phyloP scores from a whole-genome alignment of 1,140 invertebrate species.

The Drosophila athabasca region DNA sequence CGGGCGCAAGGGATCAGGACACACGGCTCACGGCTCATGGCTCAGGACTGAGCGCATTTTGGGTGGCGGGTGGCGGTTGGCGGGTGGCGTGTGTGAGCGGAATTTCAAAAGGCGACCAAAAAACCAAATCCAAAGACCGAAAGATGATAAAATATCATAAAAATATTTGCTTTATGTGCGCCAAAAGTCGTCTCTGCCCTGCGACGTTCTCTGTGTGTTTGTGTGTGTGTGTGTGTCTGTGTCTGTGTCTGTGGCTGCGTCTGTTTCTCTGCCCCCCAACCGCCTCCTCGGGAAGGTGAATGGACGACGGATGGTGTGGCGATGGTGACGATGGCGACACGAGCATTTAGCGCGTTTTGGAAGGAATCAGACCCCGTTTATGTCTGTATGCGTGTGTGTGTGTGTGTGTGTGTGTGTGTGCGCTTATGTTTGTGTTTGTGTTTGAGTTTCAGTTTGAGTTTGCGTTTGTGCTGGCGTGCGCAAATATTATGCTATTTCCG shows the following conservation, averaged over 20 bases:
- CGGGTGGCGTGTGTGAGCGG: slow-evolving; percentile 21
- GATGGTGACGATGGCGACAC: slow-evolving; percentile 26
- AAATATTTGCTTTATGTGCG: slow-evolving; percentile 60
- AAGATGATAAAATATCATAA: slow-evolving; percentile 62
- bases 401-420: neutral
- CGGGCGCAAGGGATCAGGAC: neutral
- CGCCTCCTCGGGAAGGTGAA: no score
- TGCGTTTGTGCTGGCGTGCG: slow-evolving; percentile 43
- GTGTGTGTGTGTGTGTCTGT: slow-evolving; percentile 17
- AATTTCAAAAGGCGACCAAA: slow-evolving; percentile 42
- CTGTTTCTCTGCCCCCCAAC: neutral
- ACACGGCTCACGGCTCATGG: no score
- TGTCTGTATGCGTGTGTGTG: neutral
- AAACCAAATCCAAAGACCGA: slow-evolving; percentile 13
- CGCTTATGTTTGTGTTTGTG: slow-evolving; percentile 12
- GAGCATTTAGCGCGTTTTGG: slow-evolving; percentile 40
- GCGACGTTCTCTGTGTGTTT: slow-evolving; percentile 18
- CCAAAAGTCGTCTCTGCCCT: slow-evolving; percentile 28
- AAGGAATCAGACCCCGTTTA: neutral
- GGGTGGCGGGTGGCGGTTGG: neutral
- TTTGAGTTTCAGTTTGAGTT: neutral
- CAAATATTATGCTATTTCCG: slow-evolving; percentile 70
- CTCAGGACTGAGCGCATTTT: no score
- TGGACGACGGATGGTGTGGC: no score
- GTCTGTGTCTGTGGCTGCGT: slow-evolving; percentile 20